Conservation (phyloP, 2,113 vertebrate genomes). For the Urocynchramus pylzowi region DNA sequence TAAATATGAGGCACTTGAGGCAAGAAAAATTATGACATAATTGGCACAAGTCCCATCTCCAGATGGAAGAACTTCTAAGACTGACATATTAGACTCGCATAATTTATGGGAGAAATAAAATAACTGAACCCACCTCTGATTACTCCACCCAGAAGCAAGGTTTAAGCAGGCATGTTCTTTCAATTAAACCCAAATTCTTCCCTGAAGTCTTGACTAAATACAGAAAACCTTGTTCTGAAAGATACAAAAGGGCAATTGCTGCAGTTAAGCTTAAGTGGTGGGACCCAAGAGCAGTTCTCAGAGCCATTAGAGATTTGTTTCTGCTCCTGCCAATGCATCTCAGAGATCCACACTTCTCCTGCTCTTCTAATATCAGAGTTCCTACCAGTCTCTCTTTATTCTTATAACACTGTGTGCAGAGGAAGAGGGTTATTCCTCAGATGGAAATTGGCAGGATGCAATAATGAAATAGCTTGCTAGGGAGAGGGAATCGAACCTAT, state of each 20-base stretch:
- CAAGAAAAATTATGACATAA: slow-evolving; percentile 53
- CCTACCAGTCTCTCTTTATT: background rate
- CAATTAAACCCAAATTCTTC: slow-evolving; percentile 25
- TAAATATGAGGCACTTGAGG: slow-evolving; percentile 37
- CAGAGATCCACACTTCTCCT: background rate
- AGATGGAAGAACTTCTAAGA: slow-evolving; percentile 56
- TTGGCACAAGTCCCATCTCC: slow-evolving; percentile 61
- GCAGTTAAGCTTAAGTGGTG: background rate
- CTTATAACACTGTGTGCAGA: background rate
- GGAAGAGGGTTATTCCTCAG: background rate
- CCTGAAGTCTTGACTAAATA: background rate
- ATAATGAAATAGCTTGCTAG: background rate
- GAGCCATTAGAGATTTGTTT: background rate
- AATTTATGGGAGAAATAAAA: slow-evolving; percentile 54
- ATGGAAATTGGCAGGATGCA: background rate
- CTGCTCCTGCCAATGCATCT: background rate
- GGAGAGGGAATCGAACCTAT: background rate
- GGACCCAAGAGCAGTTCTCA: background rate
- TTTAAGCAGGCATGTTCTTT: slow-evolving; percentile 28
- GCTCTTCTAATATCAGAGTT: background rate
- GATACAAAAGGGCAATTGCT: background rate
- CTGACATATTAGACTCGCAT: slow-evolving; percentile 11
- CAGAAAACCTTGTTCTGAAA: background rate
- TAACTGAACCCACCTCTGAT: background rate
- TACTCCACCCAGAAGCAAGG: slow-evolving; percentile 29